Conservation (phyloP, 2,113 vertebrate species). For the Macheiramphus alcinus region DNA sequence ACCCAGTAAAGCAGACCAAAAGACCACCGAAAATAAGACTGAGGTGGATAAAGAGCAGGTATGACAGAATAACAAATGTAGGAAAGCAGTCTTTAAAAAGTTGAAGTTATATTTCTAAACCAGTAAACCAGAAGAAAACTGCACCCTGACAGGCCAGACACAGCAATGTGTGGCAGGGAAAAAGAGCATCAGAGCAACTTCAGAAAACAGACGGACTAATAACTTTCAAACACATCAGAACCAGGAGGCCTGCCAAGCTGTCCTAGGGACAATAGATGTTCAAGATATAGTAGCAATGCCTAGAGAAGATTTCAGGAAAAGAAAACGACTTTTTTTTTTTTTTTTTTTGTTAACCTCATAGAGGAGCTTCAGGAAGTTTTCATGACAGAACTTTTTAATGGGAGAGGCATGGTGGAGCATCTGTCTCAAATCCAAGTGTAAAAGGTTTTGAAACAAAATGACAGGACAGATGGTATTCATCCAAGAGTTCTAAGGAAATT, state of each 20-base stretch:
- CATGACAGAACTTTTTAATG: neutral
- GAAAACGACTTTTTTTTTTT: neutral
- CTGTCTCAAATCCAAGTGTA: constrained; percentile 42
- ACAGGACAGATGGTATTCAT: constrained; percentile 56
- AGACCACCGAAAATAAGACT: neutral
- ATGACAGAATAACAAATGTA: neutral
- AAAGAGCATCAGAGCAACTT: neutral
- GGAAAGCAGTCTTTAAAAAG: neutral
- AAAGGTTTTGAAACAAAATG: constrained; percentile 40
- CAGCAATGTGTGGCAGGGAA: neutral
- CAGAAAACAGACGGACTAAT: neutral
- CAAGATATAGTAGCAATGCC: neutral
- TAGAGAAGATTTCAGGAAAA: neutral
- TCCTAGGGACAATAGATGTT: neutral
- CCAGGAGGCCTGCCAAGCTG: neutral
- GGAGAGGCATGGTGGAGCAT: constrained; percentile 20
- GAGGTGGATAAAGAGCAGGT: neutral
- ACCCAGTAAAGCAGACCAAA: neutral
- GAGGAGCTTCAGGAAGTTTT: neutral
- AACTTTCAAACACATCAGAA: neutral
- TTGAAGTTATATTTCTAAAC: neutral
- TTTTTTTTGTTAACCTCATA: neutral
- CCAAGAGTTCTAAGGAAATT: constrained; percentile 18
- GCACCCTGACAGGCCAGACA: neutral
- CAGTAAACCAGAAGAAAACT: neutral